Base-by-base conservation (phyloP, 1,140 invertebrate genomes). In the Temnothorax longispinosus region DNA sequence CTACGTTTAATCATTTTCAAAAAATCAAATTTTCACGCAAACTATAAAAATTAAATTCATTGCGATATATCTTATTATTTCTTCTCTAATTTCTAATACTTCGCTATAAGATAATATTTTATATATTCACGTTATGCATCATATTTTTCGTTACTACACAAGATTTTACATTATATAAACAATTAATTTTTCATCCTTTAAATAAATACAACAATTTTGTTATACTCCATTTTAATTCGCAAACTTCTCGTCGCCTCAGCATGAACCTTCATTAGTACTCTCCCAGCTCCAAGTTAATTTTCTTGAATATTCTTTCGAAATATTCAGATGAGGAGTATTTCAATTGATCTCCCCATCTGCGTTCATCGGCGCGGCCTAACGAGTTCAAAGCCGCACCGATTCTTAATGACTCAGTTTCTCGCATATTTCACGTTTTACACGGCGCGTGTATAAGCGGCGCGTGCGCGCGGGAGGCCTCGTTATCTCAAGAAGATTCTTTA, bases 401-500 rank as follows among this genome's bases (percentile, higher is more conserved):
- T 78, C 85, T 80, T 67, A 69, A 78, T 60, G 60, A 69, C 38
- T 78, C 76, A 18, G 54, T 44, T 77, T 84, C 60, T 60, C 85
- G 88, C 86, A 87, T 90, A 90, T 88, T 88, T 77, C 58, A 74
- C 56, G 41, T 76, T 85, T 75, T 64, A 50, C 60, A 77, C 58
- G 60, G 60, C 74, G 47, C 44, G 35, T 72, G 47, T 65, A 60
- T 52, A 82, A 67, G 78, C 52, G 75, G 13, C 62, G 62, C 77
- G 78, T 65, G 64, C 85, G 64, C 77, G 76, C 52, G 50, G 52
- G 15, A 27, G 38, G 44, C 76, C 72, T 90, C 86, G 88, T 90
- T 90, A 85, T 90, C 88, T 90, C 85, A 80, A 90, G 88, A 74
- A 89, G 89, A 86, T 86, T 77, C 77, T 86, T 90, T 86, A 89